Conservation (phyloP, 2,888 invertebrate genomes). For the Dromius quadrimaculatus region DNA sequence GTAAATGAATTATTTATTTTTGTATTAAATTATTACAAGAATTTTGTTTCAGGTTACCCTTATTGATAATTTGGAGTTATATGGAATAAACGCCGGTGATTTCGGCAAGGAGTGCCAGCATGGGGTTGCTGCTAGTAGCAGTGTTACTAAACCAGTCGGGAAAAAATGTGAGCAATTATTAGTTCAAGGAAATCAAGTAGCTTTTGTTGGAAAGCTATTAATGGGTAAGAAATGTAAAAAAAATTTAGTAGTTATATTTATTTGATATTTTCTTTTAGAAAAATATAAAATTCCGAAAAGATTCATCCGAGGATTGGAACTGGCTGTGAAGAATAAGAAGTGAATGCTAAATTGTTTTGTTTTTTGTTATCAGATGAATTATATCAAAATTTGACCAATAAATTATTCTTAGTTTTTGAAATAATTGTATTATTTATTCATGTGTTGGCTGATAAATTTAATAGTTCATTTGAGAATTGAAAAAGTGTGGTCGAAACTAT, state of each 20-base stretch:
- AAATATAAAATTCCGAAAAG: conserved; percentile 83
- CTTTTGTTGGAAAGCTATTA: conserved; percentile 64
- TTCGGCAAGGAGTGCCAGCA: conserved; percentile 87
- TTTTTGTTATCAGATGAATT: conserved; percentile 10
- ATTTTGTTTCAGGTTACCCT: conserved; percentile 73
- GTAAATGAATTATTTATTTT: conserved; percentile 65
- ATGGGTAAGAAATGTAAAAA: conserved; percentile 57
- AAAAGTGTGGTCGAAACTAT: too few species aligned
- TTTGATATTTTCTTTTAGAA: conserved; percentile 70
- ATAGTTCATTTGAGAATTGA: too few species aligned
- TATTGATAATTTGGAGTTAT: conserved; percentile 89
- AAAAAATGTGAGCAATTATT: conserved; percentile 82
- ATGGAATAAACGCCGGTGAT: conserved; percentile 83
- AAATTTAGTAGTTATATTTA: conserved; percentile 45
- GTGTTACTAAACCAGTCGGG: conserved; percentile 79
- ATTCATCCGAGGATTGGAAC: conserved; percentile 81
- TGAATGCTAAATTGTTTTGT: conserved; percentile 58
- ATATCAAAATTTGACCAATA: background rate
- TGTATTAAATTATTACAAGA: background rate
- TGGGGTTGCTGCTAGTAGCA: conserved; percentile 89
- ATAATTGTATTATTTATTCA: too few species aligned
- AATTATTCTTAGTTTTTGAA: too few species aligned
- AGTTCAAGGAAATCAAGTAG: conserved; percentile 92
- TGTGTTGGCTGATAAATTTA: too few species aligned
- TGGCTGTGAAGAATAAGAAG: conserved; percentile 78